A percentile compares a stretch with the other conserved stretches of the same genome.
phyloP scores from a whole-genome alignment of 2,113 vertebrate species.

The Cnemophilus loriae region DNA sequence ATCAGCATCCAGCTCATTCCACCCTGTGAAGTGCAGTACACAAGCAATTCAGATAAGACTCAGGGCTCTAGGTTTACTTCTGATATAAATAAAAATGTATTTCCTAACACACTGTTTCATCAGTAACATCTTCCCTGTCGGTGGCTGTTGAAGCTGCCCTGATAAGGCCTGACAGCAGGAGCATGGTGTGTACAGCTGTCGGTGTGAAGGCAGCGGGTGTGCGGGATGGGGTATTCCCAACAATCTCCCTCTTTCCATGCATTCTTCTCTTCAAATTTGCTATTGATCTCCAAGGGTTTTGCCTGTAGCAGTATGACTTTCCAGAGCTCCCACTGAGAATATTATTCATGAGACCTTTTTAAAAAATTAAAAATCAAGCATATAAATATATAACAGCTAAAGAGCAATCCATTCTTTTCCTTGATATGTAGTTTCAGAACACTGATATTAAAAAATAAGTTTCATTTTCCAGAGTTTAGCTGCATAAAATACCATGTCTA shows the following conservation, averaged over 20 bases:
- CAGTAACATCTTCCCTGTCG: not conserved
- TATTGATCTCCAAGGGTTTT: not conserved
- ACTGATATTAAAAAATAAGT: not conserved
- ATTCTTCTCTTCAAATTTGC: not conserved
- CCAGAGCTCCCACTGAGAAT: not conserved
- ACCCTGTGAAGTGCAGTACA: not conserved
- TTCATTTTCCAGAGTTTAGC: not conserved
- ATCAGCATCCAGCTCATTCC: not conserved
- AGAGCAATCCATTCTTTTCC: not conserved
- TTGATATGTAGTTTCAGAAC: not conserved
- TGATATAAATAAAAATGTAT: not conserved
- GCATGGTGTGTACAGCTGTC: accelerated
- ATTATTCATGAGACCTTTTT: not conserved
- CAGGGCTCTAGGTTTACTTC: not conserved
- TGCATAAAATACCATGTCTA: not conserved
- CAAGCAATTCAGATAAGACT: not conserved
- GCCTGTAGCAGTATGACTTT: not conserved
- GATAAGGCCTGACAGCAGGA: not conserved
- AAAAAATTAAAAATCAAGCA: not conserved
- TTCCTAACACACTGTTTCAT: not conserved
- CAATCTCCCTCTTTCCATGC: too few relatives aligned
- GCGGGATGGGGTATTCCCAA: accelerated
- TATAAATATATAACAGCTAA: not conserved
- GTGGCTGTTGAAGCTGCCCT: not conserved
- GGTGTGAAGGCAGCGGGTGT: not conserved